Evolutionary conservation across 2,888 invertebrate genomes (phyloP).

Genomic region (Dioctria rufipes): DNA sequence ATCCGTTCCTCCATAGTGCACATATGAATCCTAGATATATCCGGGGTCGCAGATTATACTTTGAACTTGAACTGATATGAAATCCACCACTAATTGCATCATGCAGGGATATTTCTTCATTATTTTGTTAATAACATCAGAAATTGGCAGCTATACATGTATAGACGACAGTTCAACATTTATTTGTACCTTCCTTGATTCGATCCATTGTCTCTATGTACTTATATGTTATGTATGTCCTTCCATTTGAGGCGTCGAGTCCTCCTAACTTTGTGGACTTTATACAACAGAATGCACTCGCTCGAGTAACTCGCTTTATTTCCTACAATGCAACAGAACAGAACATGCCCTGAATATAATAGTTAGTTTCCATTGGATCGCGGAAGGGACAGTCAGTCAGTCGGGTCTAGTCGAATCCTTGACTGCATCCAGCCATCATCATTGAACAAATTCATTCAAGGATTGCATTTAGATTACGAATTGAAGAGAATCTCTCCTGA

Average conservation of each 20-base stretch:
- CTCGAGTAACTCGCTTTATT: conserved; percentile 16
- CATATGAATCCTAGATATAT: no score
- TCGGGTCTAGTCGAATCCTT: conserved; percentile 14
- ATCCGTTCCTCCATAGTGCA: no score
- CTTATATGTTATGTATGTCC: no score
- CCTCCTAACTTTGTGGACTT: no score
- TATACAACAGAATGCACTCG: not conserved
- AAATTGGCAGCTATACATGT: not conserved
- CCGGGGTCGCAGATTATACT: not conserved
- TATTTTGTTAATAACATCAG: not conserved
- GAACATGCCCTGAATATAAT: conserved; percentile 37
- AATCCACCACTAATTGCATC: conserved; percentile 22
- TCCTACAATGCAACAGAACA: conserved; percentile 39
- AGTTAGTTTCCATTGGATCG: not conserved
- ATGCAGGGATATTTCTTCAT: conserved; percentile 25
- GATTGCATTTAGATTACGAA: conserved; percentile 46
- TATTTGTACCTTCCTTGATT: conserved; percentile 14
- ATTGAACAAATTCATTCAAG: conserved; percentile 33
- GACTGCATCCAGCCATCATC: conserved; percentile 35
- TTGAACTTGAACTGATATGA: not conserved
- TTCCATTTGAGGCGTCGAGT: no score
- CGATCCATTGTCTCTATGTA: conserved; percentile 15
- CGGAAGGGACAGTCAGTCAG: conserved; percentile 9
- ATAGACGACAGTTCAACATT: not conserved
- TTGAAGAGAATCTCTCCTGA: conserved; percentile 30